Base-by-base conservation (phyloP, 2,113 vertebrate genomes). In the Oxyura jamaicensis region DNA sequence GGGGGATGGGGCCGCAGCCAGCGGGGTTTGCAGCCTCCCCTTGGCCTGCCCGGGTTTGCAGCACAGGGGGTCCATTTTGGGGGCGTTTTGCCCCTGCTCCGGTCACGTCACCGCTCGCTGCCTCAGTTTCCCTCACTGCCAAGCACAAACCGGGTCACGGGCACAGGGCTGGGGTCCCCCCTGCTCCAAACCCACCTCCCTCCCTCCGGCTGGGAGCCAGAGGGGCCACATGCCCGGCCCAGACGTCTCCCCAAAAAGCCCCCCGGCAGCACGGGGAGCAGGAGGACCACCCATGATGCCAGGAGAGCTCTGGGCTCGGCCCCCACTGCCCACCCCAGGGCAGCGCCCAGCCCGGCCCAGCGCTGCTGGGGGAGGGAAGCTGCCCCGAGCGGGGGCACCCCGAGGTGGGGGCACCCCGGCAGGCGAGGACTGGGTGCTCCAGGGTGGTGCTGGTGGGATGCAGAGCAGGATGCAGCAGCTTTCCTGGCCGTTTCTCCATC, bases 361-460 rank as follows among this genome's bases (percentile, higher is more conserved):
- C 46, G 11, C 22, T 50, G 50, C 50, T 50, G 50, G 85, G 66
- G 53, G 39, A 66, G 85, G n/a, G 36, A 41, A 62, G 28, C 59
- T 1, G 0, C 1, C 5, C 41, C 0, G 3, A 33, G 14, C 6
- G 39, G 26, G 13, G 42, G 52, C 55, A 35, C 1, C 5, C 41
- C 0, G 3, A n/a, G 56, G 12, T 8, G 39, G 26, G 15, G 42
- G 46, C 55, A 35, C 12, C 1, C 31, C 56, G n/a, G 12, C 46
- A 22, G 69, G 62, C 1, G 1, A 41, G 74, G 52, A 35, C 11
- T 36, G 8, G 66, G 75, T 0, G 0, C 35, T 44, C 56, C 50
- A 26, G 50, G 55, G 55, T 10, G 10, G 29, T 5, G 3, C n/a
- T 0, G 4, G 42, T 0, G 44, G 87, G 83, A 65, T 28, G 39